These are phyloP conservation scores for Origma solitaria DNA, from an alignment of 2,113 vertebrate species.

Conservation along the genomic window DNA sequence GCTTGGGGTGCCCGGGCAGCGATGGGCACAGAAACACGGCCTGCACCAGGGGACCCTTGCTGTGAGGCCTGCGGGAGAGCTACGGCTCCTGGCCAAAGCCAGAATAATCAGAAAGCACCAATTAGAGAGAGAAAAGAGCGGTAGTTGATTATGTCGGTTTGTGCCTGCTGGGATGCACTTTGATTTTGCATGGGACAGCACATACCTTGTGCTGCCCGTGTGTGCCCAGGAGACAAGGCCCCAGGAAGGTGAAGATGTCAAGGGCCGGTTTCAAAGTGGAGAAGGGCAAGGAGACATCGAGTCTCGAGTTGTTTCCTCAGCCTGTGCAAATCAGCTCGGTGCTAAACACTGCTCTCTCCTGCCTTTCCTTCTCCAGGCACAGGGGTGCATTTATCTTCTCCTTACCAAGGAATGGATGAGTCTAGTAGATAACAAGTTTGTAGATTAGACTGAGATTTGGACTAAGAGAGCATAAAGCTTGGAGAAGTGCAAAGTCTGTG, in stretches of 20 bases:
- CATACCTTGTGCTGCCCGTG: rapidly evolving
- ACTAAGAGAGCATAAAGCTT: background rate
- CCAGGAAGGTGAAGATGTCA: background rate
- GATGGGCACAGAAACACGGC: rapidly evolving
- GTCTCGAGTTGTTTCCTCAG: background rate
- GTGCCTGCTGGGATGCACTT: background rate
- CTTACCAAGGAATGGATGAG: background rate
- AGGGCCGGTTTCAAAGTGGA: background rate
- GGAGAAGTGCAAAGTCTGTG: background rate
- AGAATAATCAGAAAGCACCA: background rate
- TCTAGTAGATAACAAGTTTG: background rate
- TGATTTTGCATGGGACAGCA: background rate
- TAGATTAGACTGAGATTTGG: background rate
- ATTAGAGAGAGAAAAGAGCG: background rate
- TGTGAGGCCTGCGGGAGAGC: background rate
- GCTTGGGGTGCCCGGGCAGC: background rate
- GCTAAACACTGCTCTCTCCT: background rate
- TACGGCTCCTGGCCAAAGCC: background rate
- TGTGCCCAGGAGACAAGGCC: background rate
- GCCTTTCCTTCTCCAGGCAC: background rate
- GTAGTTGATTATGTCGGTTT: background rate
- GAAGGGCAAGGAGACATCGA: background rate
- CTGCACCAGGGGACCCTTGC: rapidly evolving
- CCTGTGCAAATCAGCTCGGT: background rate
- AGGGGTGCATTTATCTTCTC: background rate